phyloP scores from a whole-genome alignment of 2,888 invertebrate genomes.

The Sipha maydis region DNA sequence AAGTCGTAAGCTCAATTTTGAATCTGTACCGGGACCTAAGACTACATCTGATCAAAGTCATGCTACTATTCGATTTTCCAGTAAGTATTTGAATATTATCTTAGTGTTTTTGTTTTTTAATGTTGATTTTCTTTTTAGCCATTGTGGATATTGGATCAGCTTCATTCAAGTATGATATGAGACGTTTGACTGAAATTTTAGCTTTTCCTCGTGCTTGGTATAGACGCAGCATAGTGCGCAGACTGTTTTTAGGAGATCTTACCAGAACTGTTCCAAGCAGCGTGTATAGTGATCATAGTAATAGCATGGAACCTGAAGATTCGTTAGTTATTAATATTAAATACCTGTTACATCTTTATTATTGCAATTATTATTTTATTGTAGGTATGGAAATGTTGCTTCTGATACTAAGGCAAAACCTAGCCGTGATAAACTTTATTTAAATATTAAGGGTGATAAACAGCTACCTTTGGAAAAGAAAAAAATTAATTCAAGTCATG shows the following conservation, averaged over 20 bases:
- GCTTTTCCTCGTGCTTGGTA: conserved; percentile 99
- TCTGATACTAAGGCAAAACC: conserved; percentile 39
- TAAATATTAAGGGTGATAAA: conserved; percentile 58
- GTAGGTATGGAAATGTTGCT: conserved; percentile 48
- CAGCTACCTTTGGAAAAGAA: conserved; percentile 65
- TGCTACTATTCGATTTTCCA: conserved; percentile 92
- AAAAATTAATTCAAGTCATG: conserved; percentile 48
- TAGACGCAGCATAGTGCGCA: conserved; percentile 88
- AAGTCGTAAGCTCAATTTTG: conserved; percentile 87
- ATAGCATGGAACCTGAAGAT: conserved; percentile 44
- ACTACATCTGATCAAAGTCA: conserved; percentile 75
- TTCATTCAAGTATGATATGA: conserved; percentile 98
- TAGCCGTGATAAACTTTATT: conserved; percentile 52
- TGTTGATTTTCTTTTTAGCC: conserved; percentile 71
- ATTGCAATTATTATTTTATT: neutral
- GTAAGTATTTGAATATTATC: conserved; percentile 70
- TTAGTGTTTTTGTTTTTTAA: neutral
- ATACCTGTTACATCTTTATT: neutral
- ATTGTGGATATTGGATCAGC: conserved; percentile 96
- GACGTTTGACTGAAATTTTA: conserved; percentile 93
- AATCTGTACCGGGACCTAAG: conserved; percentile 67
- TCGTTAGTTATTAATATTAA: conserved; percentile 44
- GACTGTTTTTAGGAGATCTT: conserved; percentile 93
- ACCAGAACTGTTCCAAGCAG: conserved; percentile 70
- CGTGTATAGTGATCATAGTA: conserved; percentile 68